Conservation (phyloP, 53 echinoderm and acorn worm genomes). For the Arbacia lixula region DNA sequence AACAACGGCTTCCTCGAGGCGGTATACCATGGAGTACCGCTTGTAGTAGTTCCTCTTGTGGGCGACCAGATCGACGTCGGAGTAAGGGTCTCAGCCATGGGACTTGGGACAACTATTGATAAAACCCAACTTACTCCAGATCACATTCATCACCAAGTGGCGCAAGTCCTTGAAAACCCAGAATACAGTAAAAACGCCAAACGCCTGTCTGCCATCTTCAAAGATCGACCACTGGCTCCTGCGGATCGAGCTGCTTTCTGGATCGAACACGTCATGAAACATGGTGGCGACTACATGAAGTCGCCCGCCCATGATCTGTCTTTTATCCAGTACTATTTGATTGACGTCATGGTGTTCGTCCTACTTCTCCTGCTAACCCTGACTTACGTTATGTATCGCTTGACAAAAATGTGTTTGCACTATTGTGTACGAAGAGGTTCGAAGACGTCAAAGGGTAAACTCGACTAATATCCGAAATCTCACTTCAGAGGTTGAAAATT, state of each 20-base stretch:
- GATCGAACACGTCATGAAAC: slow-evolving; percentile 33
- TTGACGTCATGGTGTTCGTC: slow-evolving; percentile 2
- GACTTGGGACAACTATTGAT: slow-evolving; percentile 7
- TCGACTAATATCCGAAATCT: too few species aligned
- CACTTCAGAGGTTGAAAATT: too few species aligned
- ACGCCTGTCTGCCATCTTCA: slow-evolving; percentile 14
- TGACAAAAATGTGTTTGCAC: too few species aligned
- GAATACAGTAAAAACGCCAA: not conserved
- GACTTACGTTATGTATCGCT: too few species aligned
- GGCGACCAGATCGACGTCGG: slow-evolving; percentile 8
- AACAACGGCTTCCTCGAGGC: slow-evolving; percentile 22
- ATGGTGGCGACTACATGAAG: slow-evolving; percentile 11
- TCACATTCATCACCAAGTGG: not conserved
- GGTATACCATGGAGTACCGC: slow-evolving; percentile 17
- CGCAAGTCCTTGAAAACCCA: not conserved
- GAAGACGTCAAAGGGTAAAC: too few species aligned
- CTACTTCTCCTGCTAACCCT: too few species aligned
- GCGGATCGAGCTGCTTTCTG: slow-evolving; percentile 29
- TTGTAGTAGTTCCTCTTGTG: slow-evolving; percentile 3
- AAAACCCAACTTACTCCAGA: not conserved
- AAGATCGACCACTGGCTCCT: slow-evolving; percentile 14
- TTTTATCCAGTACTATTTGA: not conserved
- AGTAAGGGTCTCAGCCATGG: not conserved
- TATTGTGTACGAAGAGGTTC: too few species aligned
- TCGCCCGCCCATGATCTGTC: slow-evolving; percentile 6